Base-by-base conservation (phyloP, 1,140 invertebrate species). In the Branchinecta lynchi region DNA sequence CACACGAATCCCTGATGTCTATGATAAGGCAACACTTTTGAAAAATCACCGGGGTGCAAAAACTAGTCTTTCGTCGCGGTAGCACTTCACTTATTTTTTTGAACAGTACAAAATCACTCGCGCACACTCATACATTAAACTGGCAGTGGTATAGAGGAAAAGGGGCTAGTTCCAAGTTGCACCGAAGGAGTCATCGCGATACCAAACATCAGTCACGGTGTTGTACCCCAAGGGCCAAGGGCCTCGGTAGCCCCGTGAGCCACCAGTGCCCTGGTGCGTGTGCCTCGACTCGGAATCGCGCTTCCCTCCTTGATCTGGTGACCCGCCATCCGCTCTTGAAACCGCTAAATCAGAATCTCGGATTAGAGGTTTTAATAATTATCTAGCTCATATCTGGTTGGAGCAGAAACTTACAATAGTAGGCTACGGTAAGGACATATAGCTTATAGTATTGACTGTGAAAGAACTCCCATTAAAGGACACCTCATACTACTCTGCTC, bases 301-400 rank as follows among this genome's bases (percentile, higher is more conserved):
- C 2, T 60, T 60, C 51, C 51, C 51, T 60, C 51, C 51, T 60
- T 60, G 51, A 20, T 20, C 51, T 20, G 51, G 17, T 15, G 51
- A 60, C 51, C 51, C 51, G 51, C 51, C 51, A 15, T 60, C 51
- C 51, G 51, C 51, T 60, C 51, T 20, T 20, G 51, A 60, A 60
- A 15, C 51, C 51, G 12, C 51, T 60, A 60, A 60, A 60, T 32
- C 32, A 32, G 32, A 32, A 32, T 32, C 32, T 32, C 32, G 32
- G 32, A 5, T 32, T 32, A 32, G 5, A 32, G 2, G 32, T 32
- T 32, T 32, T 32, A 32, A 32, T 32, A 32, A 3, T 3, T 32
- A n/a, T 32, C 32, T 3, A 32, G 32, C 32, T 32, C 32, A 32
- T 32, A 32, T 32, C 32, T 32, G 32, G 1, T 5, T 32, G 32